Percentiles rank a stretch among this genome's conserved stretches.
These are phyloP conservation scores for Podilymbus podiceps DNA, from an alignment of 2,113 vertebrate genomes.

Conservation along the genomic window DNA sequence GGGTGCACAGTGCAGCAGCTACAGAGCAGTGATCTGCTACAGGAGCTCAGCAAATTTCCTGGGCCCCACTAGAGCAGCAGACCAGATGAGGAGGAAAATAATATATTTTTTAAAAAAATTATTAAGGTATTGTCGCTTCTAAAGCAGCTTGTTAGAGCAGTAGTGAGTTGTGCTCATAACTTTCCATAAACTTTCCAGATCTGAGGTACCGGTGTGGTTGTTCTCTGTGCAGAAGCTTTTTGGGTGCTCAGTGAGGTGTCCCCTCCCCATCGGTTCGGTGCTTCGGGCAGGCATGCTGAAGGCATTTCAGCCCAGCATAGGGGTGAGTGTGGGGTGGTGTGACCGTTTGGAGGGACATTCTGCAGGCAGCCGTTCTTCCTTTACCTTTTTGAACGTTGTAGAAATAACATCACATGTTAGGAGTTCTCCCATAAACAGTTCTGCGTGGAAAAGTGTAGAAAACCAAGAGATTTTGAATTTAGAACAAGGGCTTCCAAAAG, in stretches of 20 bases:
- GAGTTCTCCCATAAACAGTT: background rate
- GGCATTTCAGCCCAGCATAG: background rate
- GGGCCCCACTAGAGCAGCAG: rapidly evolving
- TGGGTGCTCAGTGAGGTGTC: background rate
- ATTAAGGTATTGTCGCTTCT: background rate
- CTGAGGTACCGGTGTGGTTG: background rate
- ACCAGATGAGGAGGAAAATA: background rate
- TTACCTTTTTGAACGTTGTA: background rate
- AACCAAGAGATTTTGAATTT: background rate
- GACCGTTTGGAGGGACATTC: background rate
- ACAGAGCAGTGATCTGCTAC: background rate
- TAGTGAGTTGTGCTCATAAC: background rate
- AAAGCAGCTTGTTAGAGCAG: background rate
- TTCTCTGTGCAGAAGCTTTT: background rate
- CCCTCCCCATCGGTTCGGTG: background rate
- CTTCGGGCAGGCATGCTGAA: background rate
- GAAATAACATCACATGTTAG: background rate
- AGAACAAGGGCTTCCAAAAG: background rate
- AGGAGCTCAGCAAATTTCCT: background rate
- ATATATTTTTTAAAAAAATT: background rate
- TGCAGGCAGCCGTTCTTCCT: background rate
- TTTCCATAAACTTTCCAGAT: background rate
- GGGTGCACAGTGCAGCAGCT: background rate
- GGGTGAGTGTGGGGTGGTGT: too few relatives aligned
- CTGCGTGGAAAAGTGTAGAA: background rate